phyloP scores from a whole-genome alignment of 2,113 vertebrate species.

The Hystrix brachyura region DNA sequence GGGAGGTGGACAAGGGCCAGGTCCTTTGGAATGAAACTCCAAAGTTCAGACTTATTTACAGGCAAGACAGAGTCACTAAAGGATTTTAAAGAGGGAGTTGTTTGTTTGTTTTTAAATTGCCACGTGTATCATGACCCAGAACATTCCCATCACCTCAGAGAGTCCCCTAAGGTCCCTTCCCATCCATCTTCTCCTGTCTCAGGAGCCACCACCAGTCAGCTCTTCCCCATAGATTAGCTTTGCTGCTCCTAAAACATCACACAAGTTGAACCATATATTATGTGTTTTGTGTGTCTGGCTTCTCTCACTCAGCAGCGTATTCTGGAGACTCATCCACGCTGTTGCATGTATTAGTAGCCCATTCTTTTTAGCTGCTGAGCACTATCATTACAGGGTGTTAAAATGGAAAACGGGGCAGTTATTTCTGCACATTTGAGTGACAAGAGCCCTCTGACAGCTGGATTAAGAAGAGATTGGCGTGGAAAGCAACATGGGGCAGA shows the following conservation, averaged over 20 bases:
- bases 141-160: neutral
- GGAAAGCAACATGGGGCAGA: neutral
- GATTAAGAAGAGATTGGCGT: neutral
- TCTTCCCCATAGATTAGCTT: neutral
- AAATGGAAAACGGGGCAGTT: neutral
- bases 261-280: neutral
- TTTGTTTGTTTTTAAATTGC: neutral
- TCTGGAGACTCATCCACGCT: neutral
- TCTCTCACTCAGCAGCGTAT: neutral
- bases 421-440: neutral
- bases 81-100: neutral
- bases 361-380: neutral
- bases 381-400: neutral
- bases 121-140: neutral
- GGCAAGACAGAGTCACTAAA: neutral
- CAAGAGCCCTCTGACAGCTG: neutral
- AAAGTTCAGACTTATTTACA: neutral
- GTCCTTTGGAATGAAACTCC: neutral
- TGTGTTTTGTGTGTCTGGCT: neutral
- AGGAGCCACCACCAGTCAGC: neutral
- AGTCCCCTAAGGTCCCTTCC: neutral
- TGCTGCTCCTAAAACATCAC: neutral
- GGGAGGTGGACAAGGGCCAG: neutral
- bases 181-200: neutral
- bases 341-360: neutral